phyloP scores from a whole-genome alignment of 2,797 vertebrate genomes.

The Sylvilagus floridanus region DNA sequence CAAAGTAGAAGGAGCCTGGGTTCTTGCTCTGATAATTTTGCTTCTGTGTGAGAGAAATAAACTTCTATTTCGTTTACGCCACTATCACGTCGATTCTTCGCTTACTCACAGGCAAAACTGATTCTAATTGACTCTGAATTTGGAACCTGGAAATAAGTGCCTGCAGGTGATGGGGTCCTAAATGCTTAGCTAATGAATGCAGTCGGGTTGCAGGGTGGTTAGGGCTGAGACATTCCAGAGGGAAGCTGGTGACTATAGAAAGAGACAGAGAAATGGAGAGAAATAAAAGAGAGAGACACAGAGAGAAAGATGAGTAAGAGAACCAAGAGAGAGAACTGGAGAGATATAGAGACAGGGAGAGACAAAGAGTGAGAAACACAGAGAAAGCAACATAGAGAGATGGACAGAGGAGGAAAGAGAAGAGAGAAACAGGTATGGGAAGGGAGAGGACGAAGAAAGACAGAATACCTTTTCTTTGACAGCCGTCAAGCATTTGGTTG shows the following conservation, averaged over 20 bases:
- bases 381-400: too few relatives aligned
- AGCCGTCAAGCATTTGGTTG: neutral
- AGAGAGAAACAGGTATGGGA: too few relatives aligned
- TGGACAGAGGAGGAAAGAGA: too few relatives aligned
- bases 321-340: too few relatives aligned
- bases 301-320: too few relatives aligned
- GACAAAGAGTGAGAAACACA: too few relatives aligned
- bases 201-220: neutral
- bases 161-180: neutral
- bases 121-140: neutral
- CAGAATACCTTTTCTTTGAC: too few relatives aligned
- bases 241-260: neutral
- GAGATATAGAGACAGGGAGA: too few relatives aligned
- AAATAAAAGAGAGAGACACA: too few relatives aligned
- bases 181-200: neutral
- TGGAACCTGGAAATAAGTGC: neutral
- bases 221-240: neutral
- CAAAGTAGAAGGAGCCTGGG: neutral
- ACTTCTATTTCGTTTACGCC: slow-evolving; percentile 13
- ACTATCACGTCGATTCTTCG: neutral
- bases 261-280: too few relatives aligned
- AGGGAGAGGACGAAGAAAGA: too few relatives aligned
- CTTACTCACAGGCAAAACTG: neutral
- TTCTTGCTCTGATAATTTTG: neutral
- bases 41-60: neutral